Evolutionary conservation across 1,140 invertebrate species (phyloP), one percentile per base, ranked within the genome.

Genomic region (Ceratitis capitata): DNA sequence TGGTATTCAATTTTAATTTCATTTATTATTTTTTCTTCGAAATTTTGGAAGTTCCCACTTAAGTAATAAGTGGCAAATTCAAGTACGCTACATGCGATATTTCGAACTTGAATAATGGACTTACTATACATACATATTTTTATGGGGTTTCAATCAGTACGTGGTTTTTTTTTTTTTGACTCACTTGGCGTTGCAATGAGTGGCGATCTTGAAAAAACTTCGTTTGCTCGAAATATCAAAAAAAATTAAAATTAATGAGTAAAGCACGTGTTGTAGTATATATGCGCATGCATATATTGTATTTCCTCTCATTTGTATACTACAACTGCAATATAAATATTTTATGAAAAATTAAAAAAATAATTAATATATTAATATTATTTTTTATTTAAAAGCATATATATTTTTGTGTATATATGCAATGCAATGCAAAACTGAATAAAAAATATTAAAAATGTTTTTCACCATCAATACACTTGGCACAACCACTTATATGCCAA

Each of bases 1-100:
- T 53, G 19, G 10, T 1, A n/a, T 53, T 53, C 14, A 53, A 23
- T 53, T 51, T 53, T 53, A 53, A 19, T 53, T 0, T 0, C 14
- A 7, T 53, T 53, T 53, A 6, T 51, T n/a, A 14, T 51, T n/a
- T 4, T 19, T n/a, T n/a, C 16, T 53, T 53, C n/a, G 6, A 16
- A n/a, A n/a, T 5, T 53, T 69, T 78, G 35, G 39, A 78, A 39
- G 64, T 39, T 69, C 35, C 35, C 32, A 69, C 35, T 69, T 69
- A 19, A 69, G 23, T 69, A 69, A 78, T n/a, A 42, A 42, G 56
- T 26, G 12, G n/a, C n/a, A 78, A 78, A 78, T 78, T 78, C 69
- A 78, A 78, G 69, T 78, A n/a, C 39, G n/a, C 19, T 39, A 45
- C 69, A 78, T 26, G 69, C n/a, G n/a, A n/a, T n/a, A n/a, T n/a